Evolutionary conservation across 2,888 invertebrate species (phyloP).

Genomic region (Andrena bucephala): DNA sequence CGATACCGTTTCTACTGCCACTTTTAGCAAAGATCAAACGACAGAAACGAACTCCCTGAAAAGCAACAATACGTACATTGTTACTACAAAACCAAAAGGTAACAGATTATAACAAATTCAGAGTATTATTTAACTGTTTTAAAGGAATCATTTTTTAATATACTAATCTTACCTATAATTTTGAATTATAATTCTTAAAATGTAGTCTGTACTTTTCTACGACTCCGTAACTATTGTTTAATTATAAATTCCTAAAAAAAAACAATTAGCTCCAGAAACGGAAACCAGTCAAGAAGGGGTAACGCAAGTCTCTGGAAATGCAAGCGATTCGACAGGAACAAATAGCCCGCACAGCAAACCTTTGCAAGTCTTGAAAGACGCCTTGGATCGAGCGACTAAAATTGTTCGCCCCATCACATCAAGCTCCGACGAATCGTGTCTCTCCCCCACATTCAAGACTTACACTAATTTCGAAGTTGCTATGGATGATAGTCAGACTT

Average conservation of each 20-base stretch:
- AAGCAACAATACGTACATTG: slow-evolving; percentile 29
- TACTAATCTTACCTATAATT: background rate
- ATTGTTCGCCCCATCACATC: slow-evolving; percentile 71
- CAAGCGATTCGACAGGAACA: background rate
- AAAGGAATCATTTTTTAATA: background rate
- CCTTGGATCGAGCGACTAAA: slow-evolving; percentile 78
- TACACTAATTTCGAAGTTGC: slow-evolving; percentile 43
- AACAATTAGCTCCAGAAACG: slow-evolving; percentile 9
- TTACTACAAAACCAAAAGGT: slow-evolving; percentile 38
- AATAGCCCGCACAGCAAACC: slow-evolving; percentile 52
- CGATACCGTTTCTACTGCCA: background rate
- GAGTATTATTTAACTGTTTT: background rate
- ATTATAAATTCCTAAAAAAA: slow-evolving; percentile 12
- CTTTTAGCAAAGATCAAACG: slow-evolving; percentile 8
- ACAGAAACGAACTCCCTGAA: slow-evolving; percentile 11
- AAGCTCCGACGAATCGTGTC: slow-evolving; percentile 43
- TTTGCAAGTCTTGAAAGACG: slow-evolving; percentile 73
- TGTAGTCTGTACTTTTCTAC: background rate
- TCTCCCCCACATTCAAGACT: slow-evolving; percentile 57
- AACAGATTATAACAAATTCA: slow-evolving; percentile 23
- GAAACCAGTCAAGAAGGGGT: slow-evolving; percentile 17
- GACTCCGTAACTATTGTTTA: background rate
- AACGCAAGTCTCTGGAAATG: background rate
- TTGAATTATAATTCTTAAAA: too few relatives aligned
- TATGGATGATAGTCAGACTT: slow-evolving; percentile 30